Conservation (phyloP, 2,113 vertebrate genomes). For the Forbesichthys papilliferus region DNA sequence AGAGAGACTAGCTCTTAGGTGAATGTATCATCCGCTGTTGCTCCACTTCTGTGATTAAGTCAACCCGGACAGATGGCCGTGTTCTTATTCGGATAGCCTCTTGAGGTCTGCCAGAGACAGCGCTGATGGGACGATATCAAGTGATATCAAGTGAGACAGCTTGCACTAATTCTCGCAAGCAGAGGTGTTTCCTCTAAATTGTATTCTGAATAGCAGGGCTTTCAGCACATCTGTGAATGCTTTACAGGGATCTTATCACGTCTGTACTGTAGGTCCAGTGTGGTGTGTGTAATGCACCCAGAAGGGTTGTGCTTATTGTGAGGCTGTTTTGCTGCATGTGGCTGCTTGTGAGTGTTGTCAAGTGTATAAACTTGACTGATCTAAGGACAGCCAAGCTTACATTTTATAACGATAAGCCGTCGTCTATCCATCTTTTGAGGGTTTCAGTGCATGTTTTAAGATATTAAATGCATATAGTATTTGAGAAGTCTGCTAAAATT, state of each 20-base stretch:
- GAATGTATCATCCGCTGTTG: too few species aligned
- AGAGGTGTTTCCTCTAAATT: not conserved
- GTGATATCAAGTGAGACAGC: not conserved
- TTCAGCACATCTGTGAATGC: not conserved
- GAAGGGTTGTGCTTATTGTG: not conserved
- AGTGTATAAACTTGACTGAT: constrained; percentile 26
- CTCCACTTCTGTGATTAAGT: too few species aligned
- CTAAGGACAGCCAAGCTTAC: not conserved
- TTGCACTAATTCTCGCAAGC: constrained; percentile 4
- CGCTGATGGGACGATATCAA: too few species aligned
- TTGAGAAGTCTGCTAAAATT: not conserved
- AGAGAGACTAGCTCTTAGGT: too few species aligned
- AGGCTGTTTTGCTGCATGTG: constrained; percentile 4
- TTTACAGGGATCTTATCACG: not conserved
- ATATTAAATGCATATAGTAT: not conserved
- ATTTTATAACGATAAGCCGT: not conserved
- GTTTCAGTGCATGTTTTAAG: not conserved
- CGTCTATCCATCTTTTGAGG: not conserved
- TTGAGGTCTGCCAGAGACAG: too few species aligned
- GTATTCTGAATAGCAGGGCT: not conserved
- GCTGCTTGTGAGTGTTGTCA: constrained; percentile 12
- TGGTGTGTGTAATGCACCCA: constrained; percentile 15
- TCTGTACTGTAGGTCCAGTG: constrained; percentile 7
- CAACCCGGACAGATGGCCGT: too few species aligned
- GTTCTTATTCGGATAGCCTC: too few species aligned